Percentiles rank a stretch among this genome's conserved stretches.
These are phyloP conservation scores for Argentina silus DNA, from an alignment of 2,797 vertebrate species.

Conservation along the genomic window DNA sequence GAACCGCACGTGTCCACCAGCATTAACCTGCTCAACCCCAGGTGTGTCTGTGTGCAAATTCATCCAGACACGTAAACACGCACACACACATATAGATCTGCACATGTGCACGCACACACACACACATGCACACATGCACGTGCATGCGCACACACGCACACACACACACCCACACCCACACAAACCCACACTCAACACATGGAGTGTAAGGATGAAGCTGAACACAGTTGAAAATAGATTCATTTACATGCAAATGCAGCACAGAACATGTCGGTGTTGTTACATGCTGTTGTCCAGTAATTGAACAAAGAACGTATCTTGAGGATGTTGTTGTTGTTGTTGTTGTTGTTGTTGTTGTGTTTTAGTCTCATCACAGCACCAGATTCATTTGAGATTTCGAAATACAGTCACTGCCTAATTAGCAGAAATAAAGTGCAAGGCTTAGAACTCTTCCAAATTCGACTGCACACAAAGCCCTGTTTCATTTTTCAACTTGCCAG, in stretches of 20 bases:
- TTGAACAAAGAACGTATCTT: background rate
- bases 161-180: constrained; percentile 27
- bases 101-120: constrained; percentile 8
- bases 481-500: too few relatives aligned
- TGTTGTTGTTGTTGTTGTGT: too few relatives aligned
- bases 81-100: constrained; percentile 39
- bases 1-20: constrained; percentile 73
- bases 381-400: background rate
- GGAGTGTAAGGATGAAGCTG: background rate
- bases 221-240: background rate
- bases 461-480: too few relatives aligned
- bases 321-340: too few relatives aligned
- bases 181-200: constrained; percentile 20
- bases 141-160: constrained; percentile 6
- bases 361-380: background rate
- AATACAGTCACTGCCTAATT: too few relatives aligned
- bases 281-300: background rate
- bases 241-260: background rate
- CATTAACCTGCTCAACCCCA: constrained; percentile 77
- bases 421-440: too few relatives aligned
- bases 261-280: background rate
- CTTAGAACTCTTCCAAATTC: too few relatives aligned
- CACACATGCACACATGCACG: constrained; percentile 7
- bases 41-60: constrained; percentile 5
- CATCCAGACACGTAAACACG: constrained; percentile 49